phyloP scores from a whole-genome alignment of 2,797 vertebrate species.

The Capromys pilorides region DNA sequence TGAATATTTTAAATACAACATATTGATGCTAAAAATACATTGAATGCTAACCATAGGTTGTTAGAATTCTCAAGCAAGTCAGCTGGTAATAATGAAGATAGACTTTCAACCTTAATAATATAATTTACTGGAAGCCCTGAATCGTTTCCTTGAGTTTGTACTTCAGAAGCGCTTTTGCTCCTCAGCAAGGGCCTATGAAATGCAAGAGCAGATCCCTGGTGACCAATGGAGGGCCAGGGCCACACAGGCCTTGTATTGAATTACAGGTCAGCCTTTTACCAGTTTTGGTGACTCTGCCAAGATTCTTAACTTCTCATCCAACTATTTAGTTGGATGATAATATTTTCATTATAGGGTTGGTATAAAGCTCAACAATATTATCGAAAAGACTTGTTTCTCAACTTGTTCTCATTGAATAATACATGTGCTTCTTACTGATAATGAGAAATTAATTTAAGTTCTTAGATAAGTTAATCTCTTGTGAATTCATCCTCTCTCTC shows the following conservation, averaged over 20 bases:
- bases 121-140: slow-evolving; percentile 7
- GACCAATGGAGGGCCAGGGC: neutral
- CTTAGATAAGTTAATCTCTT: slow-evolving; percentile 57
- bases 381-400: neutral
- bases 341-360: neutral
- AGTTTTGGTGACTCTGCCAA: slow-evolving; percentile 19
- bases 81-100: slow-evolving; percentile 10
- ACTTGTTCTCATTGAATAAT: neutral
- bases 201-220: neutral
- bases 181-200: neutral
- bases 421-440: neutral
- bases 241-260: slow-evolving; percentile 14
- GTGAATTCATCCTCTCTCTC: neutral
- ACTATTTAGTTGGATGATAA: neutral
- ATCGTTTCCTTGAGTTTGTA: slow-evolving; percentile 10
- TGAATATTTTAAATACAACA: slow-evolving; percentile 38
- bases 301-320: too few relatives aligned
- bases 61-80: neutral
- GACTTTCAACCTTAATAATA: neutral
- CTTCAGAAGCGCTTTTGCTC: neutral
- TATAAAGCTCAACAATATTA: neutral
- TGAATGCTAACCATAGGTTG: neutral
- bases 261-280: neutral
- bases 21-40: slow-evolving; percentile 33
- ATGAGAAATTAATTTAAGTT: neutral